Evolutionary conservation across 2,888 invertebrate genomes (phyloP), one percentile per base, ranked within the genome.

Genomic region (Drosophila lacicola): DNA sequence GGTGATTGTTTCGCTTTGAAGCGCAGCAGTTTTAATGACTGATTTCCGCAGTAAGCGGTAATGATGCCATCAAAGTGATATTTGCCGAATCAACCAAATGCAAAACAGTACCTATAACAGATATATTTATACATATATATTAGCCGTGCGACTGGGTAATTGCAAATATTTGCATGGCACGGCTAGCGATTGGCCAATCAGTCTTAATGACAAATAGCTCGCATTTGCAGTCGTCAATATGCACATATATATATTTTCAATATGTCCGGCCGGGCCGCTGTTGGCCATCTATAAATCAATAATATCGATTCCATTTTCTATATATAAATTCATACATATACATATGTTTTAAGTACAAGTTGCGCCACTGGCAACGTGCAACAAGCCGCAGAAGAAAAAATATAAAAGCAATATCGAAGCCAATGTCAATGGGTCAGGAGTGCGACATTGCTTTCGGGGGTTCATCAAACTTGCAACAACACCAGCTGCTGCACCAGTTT

Each of bases 241-340:
- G 37, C 34, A 19, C 41, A 14, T 33, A 41, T 25, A 8, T 11
- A 37, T 56, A 55, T 65, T 62, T 70, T 44, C 70, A 71, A 70
- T 66, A 57, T 49, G 53, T 42, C 17, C 42, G 51, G 42, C 54
- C 61, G 53, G 19, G 33, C 42, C 17, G 33, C 41, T 29, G 39
- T 33, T 37, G 5, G 61, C 42, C 42, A 64, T 34, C 19, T 41
- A 69, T 42, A 67, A 79, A 89, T 85, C 85, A 74, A 85, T 85
- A 89, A 66, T 88, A 85, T 85, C 75, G 85, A 85, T 89, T 82
- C n/a, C 13, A 25, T 41, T 63, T 9, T 19, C 36, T 4, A 36
- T 49, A 29, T 10, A 13, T 36, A 13, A 10, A 36, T 13, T 11
- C 11, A 36, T 13, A 36, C 4, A 36, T 36, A 36, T 36, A 44